A percentile compares a stretch with the other conserved stretches of the same genome.
phyloP scores from a whole-genome alignment of 2,888 invertebrate species.

The Eupithecia subfuscata region DNA sequence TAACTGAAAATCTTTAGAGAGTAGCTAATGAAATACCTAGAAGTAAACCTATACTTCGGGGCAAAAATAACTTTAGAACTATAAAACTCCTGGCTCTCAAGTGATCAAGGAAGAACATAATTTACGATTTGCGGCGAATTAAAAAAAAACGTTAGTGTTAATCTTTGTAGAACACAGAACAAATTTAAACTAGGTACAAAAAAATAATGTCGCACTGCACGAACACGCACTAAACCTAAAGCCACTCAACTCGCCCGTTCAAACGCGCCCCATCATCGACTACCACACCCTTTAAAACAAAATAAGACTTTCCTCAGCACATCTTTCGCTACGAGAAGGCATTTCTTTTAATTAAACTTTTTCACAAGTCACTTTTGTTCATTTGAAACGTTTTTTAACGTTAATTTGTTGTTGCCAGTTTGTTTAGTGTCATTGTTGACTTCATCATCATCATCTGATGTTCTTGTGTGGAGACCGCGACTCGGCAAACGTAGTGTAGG shows the following conservation, averaged over 20 bases:
- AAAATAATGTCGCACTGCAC: too few relatives aligned
- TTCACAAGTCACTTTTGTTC: constrained; percentile 65
- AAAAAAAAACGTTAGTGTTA: too few relatives aligned
- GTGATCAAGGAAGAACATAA: too few relatives aligned
- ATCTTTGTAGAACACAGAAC: too few relatives aligned
- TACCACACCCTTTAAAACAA: constrained; percentile 42
- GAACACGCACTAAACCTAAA: too few relatives aligned
- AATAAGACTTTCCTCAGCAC: constrained; percentile 63
- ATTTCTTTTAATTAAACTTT: constrained; percentile 71
- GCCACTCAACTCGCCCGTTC: constrained; percentile 31
- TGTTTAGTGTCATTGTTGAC: constrained; percentile 9
- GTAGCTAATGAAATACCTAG: too few relatives aligned
- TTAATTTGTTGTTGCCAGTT: constrained; percentile 12
- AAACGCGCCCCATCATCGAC: constrained; percentile 54
- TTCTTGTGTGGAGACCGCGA: neutral
- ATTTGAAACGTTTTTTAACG: constrained; percentile 41
- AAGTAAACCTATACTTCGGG: too few relatives aligned
- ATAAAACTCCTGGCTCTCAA: too few relatives aligned
- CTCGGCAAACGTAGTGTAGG: neutral
- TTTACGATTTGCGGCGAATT: too few relatives aligned
- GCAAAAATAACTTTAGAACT: too few relatives aligned
- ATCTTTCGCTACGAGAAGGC: constrained; percentile 40
- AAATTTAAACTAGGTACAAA: too few relatives aligned
- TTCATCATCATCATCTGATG: neutral
- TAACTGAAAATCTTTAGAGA: too few relatives aligned